Percentiles rank a stretch among this genome's conserved stretches.
These are phyloP conservation scores for Strigops habroptila DNA, from an alignment of 2,113 vertebrate genomes.

Conservation along the genomic window DNA sequence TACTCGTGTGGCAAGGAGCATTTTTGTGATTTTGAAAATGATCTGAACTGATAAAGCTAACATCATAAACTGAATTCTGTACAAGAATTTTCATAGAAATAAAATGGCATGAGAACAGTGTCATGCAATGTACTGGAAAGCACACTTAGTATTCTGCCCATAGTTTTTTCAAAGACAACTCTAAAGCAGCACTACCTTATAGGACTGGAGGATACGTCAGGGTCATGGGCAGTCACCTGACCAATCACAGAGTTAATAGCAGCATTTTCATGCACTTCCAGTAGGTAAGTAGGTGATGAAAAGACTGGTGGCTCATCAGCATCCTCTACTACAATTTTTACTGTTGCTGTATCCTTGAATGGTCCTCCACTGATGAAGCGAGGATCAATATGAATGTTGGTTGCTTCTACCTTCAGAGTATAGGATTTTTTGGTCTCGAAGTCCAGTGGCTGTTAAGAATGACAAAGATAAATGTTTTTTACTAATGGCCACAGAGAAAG, in stretches of 20 bases:
- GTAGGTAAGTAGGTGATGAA: constrained; percentile 83
- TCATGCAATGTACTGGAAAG: not conserved
- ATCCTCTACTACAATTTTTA: constrained; percentile 91
- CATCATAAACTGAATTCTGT: not conserved
- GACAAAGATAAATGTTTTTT: constrained; percentile 75
- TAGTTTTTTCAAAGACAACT: not conserved
- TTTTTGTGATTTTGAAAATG: not conserved
- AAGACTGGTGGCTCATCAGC: constrained; percentile 93
- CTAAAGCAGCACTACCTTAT: constrained; percentile 82
- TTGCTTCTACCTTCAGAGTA: constrained; percentile 91
- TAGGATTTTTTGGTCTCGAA: constrained; percentile 92
- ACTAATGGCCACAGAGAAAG: constrained; percentile 68
- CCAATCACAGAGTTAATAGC: constrained; percentile 89
- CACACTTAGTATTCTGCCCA: not conserved
- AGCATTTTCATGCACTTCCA: constrained; percentile 94
- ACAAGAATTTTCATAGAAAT: not conserved
- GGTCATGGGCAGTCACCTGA: constrained; percentile 88
- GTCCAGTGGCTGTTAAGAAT: constrained; percentile 86
- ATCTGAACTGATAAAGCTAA: not conserved
- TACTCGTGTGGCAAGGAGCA: not conserved
- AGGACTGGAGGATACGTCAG: constrained; percentile 82
- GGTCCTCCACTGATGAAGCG: constrained; percentile 82
- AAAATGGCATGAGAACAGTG: not conserved
- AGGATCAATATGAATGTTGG: constrained; percentile 86
- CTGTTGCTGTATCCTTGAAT: constrained; percentile 91